Evolutionary conservation across 1,140 invertebrate species (phyloP), one percentile per base, ranked within the genome.

Genomic region (Pygmarrhopalites habei): DNA sequence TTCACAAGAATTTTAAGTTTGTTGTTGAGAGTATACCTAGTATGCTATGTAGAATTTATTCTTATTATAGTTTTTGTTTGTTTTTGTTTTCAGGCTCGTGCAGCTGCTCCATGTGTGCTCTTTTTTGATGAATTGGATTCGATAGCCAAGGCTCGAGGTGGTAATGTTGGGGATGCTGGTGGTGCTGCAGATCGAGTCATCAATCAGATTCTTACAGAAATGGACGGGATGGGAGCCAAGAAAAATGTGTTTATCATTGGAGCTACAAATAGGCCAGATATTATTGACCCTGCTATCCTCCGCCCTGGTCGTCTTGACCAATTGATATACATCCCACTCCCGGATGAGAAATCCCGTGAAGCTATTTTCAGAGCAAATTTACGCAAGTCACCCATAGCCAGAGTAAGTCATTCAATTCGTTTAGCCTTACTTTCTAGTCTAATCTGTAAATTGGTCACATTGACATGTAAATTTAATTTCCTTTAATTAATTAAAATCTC

Each of bases 211-310:
- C 82, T 99, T 47, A 99, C 96, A 21, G 97, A 99, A 81, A 99
- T 99, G 96, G 97, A 99, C 77, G 96, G 97, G 71, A 99, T 99
- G 96, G 92, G 93, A 25, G 90, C 94, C 23, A 99, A 99, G 82
- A 99, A 99, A 79, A 99, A 99, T 77, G 96, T 99, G 2, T 99
- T 99, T 74, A 99, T 99, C 68, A 99, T 99, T 77, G 97, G 95
- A 76, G 91, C 92, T 29, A 95, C 92, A n/a, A 95, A 94, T 79
- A 77, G 85, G 73, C 86, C 85, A 68, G 96, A 99, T 75, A 99
- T 99, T 72, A 99, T 99, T 77, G 97, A 99, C 82, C 90, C 95
- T 41, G 97, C 97, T 58, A 98, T 99, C 76, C 81, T 99, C 52
- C 85, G 97, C 77, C 97, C 97, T 39, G 97, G 97, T 5, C 88